These are phyloP conservation scores for Pogonomyrmex californicus DNA, from an alignment of 1,140 invertebrate genomes.

Conservation along the genomic window DNA sequence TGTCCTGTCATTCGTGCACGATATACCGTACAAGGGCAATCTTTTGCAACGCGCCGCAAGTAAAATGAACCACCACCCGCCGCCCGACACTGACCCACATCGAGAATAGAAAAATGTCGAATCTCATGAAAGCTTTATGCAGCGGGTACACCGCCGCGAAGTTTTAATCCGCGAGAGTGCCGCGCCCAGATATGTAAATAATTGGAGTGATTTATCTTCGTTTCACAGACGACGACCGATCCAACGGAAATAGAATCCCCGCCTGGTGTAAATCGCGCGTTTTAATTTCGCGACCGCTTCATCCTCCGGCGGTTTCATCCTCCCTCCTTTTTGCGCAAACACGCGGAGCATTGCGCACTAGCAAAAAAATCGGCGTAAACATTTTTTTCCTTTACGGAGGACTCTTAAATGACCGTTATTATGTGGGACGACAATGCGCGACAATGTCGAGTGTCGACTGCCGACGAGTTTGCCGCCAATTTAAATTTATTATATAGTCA, in stretches of 20 bases:
- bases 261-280: too few species aligned
- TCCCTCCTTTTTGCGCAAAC: too few species aligned
- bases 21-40: conserved; percentile 16
- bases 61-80: conserved; percentile 45
- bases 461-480: conserved; percentile 8
- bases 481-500: background rate
- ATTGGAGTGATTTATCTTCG: background rate
- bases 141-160: conserved; percentile 7
- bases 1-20: conserved; percentile 9
- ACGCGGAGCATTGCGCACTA: too few species aligned
- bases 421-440: background rate
- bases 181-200: conserved; percentile 7
- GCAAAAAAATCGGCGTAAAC: background rate
- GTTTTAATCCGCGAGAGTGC: background rate
- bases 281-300: too few species aligned
- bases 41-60: conserved; percentile 41
- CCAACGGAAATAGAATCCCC: background rate
- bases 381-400: background rate
- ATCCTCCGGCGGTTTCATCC: too few species aligned
- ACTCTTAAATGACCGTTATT: background rate
- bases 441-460: background rate
- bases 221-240: background rate
- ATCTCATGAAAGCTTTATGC: conserved; percentile 71
- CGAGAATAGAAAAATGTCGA: conserved; percentile 72
- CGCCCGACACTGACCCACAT: conserved; percentile 67